Evolutionary conservation across 2,888 invertebrate species (phyloP), one percentile per base, ranked within the genome.

Genomic region (Acanthococcus lagerstroemiae): DNA sequence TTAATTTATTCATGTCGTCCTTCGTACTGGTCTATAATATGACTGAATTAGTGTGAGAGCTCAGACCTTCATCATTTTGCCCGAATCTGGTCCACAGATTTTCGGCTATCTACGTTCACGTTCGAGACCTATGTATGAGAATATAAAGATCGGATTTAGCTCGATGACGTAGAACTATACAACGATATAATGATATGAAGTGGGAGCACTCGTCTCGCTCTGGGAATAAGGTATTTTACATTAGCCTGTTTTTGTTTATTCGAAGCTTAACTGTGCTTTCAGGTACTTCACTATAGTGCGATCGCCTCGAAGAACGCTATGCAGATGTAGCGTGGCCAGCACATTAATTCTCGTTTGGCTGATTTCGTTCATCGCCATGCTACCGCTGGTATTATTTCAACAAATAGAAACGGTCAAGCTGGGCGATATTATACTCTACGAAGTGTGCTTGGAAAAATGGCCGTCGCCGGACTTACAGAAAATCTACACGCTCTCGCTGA

Each of bases 271-370:
- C 7, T 37, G 37, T 9, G 37, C 15, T n/a, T n/a, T 12, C 71
- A 72, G 72, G 27, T 76, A 76, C 69, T 73, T 73, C 68, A 76
- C 80, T 46, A 80, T 80, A 67, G 78, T 80, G 3, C 70, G 72
- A 55, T 69, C 72, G 2, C 71, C 72, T 4, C 46, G 71, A 22
- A 68, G 70, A 15, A 68, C 69, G 21, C 68, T 70, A 46, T 70
- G 70, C 46, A 60, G 70, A 5, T 71, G 71, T 65, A 71, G 72
- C 26, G 72, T 77, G 65, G 72, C 77, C 25, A 77, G 77, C 2
- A 77, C 78, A 2, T 76, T 78, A 6, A 74, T 75, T 1, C 75
- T 77, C 21, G 78, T 80, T 52, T 80, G 80, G 80, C 67, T 77
- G 21, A 73, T 78, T 57, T 77, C 79, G 7, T 74, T 78, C 66